Percentiles rank a stretch among this genome's conserved stretches.
phyloP scores from a whole-genome alignment of 2,888 invertebrate genomes.

The Acronicta aceris region DNA sequence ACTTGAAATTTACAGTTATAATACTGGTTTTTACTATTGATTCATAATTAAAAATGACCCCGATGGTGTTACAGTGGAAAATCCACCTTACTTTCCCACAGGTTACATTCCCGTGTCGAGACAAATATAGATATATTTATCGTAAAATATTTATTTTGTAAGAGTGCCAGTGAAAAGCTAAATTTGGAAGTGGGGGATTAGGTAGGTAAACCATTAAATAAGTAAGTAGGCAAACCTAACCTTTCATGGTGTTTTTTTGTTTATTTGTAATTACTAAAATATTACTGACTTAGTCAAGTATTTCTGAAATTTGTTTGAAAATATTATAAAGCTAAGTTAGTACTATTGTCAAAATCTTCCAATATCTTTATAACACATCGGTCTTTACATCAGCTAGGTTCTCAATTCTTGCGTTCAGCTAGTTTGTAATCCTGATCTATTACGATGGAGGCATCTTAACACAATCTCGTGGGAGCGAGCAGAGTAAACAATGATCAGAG shows the following conservation, averaged over 20 bases:
- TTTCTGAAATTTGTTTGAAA: too few species aligned
- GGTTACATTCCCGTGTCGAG: slow-evolving; percentile 31
- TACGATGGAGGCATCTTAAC: slow-evolving; percentile 58
- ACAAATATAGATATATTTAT: slow-evolving; percentile 25
- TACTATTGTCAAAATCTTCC: neutral
- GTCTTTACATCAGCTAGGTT: neutral
- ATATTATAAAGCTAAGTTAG: too few species aligned
- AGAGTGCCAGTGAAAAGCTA: neutral
- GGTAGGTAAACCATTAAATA: too few species aligned
- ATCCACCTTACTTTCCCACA: slow-evolving; percentile 2
- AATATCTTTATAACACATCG: neutral
- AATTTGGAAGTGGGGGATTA: too few species aligned
- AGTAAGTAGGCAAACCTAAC: too few species aligned
- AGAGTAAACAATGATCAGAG: slow-evolving; percentile 62
- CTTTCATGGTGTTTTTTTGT: too few species aligned
- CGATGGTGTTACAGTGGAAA: slow-evolving; percentile 17
- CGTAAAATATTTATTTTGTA: slow-evolving; percentile 13
- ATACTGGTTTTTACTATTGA: slow-evolving; percentile 18
- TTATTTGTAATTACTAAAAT: too few species aligned
- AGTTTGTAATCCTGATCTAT: slow-evolving; percentile 11
- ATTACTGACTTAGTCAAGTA: too few species aligned
- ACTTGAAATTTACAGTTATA: neutral
- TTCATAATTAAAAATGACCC: slow-evolving; percentile 30
- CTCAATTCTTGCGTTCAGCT: slow-evolving; percentile 13
- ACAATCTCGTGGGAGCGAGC: slow-evolving; percentile 69